These are phyloP conservation scores for Spilarctia lutea DNA, from an alignment of 2,888 invertebrate genomes.

Conservation along the genomic window DNA sequence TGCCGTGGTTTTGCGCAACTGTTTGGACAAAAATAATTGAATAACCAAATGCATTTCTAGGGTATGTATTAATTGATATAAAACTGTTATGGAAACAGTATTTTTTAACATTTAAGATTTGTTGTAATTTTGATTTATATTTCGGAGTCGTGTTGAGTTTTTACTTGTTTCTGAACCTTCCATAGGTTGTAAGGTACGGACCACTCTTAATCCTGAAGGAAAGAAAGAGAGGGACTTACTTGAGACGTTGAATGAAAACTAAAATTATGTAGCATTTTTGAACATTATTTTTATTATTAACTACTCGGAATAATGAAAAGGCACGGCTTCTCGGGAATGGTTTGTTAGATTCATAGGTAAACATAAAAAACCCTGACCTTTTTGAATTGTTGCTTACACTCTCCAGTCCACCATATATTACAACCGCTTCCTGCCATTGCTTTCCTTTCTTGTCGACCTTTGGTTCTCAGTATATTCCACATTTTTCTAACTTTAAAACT, in stretches of 20 bases:
- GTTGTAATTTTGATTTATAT: background rate
- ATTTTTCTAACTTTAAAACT: too few relatives aligned
- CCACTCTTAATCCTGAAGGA: background rate
- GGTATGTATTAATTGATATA: slow-evolving; percentile 23
- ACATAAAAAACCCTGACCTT: too few relatives aligned
- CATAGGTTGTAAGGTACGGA: background rate
- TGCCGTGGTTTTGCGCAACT: slow-evolving; percentile 37
- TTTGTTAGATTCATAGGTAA: background rate
- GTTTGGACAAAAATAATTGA: slow-evolving; percentile 3
- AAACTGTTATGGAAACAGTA: slow-evolving; percentile 1
- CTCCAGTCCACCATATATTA: too few relatives aligned
- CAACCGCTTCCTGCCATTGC: background rate
- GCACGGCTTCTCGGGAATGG: background rate
- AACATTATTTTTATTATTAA: background rate
- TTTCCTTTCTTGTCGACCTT: background rate
- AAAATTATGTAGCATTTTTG: background rate
- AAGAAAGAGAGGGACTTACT: background rate
- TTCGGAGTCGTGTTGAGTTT: background rate
- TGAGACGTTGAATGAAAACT: background rate
- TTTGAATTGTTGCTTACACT: too few relatives aligned
- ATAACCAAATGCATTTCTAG: slow-evolving; percentile 9
- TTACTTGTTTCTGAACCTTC: background rate
- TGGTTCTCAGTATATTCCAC: background rate
- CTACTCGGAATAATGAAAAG: background rate
- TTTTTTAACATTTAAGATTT: background rate